Evolutionary conservation across 2,113 vertebrate genomes (phyloP).

Genomic region (Deroptyus accipitrinus): DNA sequence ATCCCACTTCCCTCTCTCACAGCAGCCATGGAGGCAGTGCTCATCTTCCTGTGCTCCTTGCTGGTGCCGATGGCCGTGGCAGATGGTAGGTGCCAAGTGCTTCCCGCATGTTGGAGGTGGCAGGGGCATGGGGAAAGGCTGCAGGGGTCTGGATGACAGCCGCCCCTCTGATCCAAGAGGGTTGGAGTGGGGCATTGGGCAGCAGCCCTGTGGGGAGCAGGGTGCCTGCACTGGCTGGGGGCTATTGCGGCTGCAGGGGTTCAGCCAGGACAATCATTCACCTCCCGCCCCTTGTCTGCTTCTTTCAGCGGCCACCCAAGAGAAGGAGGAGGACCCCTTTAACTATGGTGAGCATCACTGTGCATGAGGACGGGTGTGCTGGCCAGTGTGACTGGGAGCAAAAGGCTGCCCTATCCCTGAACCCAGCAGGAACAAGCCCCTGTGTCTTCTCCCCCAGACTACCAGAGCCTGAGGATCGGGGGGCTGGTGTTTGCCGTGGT

Average conservation of each 20-base stretch:
- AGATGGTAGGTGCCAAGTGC: slow-evolving; percentile 77
- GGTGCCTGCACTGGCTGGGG: neutral
- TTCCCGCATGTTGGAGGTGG: rapidly evolving
- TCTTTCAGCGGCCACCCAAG: slow-evolving; percentile 58
- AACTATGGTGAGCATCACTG: slow-evolving; percentile 73
- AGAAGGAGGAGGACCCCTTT: slow-evolving; percentile 78
- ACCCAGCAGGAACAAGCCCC: neutral
- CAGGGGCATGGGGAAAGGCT: neutral
- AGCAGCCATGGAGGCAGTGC: slow-evolving; percentile 89
- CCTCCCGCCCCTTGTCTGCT: neutral
- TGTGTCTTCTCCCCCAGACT: slow-evolving; percentile 75
- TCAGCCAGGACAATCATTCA: neutral
- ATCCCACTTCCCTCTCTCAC: neutral
- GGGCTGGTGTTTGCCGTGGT: slow-evolving; percentile 93
- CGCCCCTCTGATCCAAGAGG: rapidly evolving
- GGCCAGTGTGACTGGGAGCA: rapidly evolving
- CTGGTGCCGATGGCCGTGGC: slow-evolving; percentile 78
- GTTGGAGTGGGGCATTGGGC: rapidly evolving
- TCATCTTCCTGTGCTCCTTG: slow-evolving; percentile 86
- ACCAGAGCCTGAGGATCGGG: slow-evolving; percentile 92
- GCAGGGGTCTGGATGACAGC: rapidly evolving
- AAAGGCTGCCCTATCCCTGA: neutral
- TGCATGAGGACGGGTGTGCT: rapidly evolving
- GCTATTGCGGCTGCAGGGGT: neutral
- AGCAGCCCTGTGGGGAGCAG: rapidly evolving